Percentiles rank a stretch among this genome's conserved stretches.
Evolutionary conservation across 2,797 vertebrate species (phyloP).

Genomic region (Apogon talboti): DNA sequence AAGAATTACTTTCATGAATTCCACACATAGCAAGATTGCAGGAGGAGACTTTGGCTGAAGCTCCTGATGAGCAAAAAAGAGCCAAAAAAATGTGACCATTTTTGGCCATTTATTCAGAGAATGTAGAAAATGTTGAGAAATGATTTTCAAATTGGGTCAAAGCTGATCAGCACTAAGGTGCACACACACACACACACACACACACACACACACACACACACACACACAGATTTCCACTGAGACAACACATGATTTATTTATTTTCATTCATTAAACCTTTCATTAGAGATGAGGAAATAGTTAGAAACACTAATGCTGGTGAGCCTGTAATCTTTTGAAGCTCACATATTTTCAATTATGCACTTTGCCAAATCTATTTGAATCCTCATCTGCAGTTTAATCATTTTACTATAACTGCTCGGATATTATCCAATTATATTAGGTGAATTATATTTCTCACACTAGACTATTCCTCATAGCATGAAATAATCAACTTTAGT

Average conservation of each 20-base stretch:
- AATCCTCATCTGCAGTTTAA: conserved; percentile 2
- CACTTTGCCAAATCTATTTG: conserved; percentile 4
- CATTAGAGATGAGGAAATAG: neutral
- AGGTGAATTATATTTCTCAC: neutral
- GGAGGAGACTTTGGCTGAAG: neutral
- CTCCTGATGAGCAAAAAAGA: conserved; percentile 7
- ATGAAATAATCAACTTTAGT: neutral
- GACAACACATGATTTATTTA: neutral
- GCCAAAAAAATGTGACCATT: conserved; percentile 28
- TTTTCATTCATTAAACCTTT: neutral
- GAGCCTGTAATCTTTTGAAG: neutral
- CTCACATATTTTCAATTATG: neutral
- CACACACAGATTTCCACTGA: neutral
- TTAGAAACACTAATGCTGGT: neutral
- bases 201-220: neutral
- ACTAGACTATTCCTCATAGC: neutral
- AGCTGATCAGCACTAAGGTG: no score
- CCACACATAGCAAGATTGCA: no score
- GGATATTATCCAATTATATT: neutral
- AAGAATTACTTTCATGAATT: no score
- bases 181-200: neutral
- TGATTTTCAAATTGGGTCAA: neutral
- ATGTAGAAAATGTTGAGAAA: conserved; percentile 10
- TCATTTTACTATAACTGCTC: neutral
- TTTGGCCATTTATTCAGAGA: conserved; percentile 33